phyloP scores from a whole-genome alignment of 2,888 invertebrate genomes.

The Osmoderma eremita region DNA sequence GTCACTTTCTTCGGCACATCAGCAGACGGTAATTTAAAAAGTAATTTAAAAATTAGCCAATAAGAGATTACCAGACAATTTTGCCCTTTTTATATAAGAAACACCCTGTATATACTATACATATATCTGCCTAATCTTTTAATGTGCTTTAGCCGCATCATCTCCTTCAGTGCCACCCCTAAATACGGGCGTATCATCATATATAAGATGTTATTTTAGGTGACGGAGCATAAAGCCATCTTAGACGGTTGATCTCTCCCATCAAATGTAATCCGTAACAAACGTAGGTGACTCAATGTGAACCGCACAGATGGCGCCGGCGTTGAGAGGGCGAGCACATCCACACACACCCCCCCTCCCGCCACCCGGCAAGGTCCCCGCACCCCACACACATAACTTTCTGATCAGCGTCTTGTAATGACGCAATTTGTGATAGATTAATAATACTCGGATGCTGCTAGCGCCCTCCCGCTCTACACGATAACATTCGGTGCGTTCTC shows the following conservation, averaged over 20 bases:
- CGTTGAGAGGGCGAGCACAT: slow-evolving; percentile 27
- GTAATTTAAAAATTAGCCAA: too few species aligned
- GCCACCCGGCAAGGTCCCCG: too few species aligned
- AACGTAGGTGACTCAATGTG: slow-evolving; percentile 58
- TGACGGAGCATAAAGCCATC: slow-evolving; percentile 57
- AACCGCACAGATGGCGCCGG: slow-evolving; percentile 51
- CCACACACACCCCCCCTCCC: too few species aligned
- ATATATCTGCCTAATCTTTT: background rate
- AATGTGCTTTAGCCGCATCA: slow-evolving; percentile 13
- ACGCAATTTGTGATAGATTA: slow-evolving; percentile 63
- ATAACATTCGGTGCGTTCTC: slow-evolving; percentile 31
- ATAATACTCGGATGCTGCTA: slow-evolving; percentile 54
- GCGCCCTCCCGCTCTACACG: slow-evolving; percentile 14
- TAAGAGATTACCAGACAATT: too few species aligned
- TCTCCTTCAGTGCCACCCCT: slow-evolving; percentile 27
- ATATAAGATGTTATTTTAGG: slow-evolving; percentile 52
- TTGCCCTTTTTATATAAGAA: too few species aligned
- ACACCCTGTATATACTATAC: too few species aligned
- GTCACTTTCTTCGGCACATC: too few species aligned
- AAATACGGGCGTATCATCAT: slow-evolving; percentile 35
- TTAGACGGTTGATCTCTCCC: slow-evolving; percentile 46
- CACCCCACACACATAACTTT: slow-evolving; percentile 58
- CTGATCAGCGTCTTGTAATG: slow-evolving; percentile 62
- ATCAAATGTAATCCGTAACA: slow-evolving; percentile 49
- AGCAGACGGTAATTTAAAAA: too few species aligned